phyloP scores from a whole-genome alignment of 2,113 vertebrate genomes.

The Xyliphius kryptos region DNA sequence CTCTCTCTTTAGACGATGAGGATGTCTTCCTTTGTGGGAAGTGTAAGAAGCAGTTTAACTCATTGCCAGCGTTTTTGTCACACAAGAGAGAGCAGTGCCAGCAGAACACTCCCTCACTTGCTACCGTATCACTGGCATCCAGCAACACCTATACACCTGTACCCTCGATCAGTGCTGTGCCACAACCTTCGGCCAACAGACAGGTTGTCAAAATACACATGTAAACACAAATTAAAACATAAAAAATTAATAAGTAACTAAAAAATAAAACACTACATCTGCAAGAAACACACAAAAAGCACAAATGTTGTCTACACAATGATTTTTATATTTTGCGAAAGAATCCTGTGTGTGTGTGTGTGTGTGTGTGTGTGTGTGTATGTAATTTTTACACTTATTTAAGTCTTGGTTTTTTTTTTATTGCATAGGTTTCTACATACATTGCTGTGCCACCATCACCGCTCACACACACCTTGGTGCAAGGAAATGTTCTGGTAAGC shows the following conservation, averaged over 20 bases:
- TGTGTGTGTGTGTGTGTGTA: no score
- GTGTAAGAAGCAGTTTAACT: constrained; percentile 98
- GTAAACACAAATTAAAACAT: no score
- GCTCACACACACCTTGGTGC: constrained; percentile 91
- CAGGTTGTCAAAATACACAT: no score
- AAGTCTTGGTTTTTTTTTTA: no score
- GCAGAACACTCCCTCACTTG: constrained; percentile 73
- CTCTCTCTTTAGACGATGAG: constrained; percentile 80
- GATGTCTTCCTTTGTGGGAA: constrained; percentile 96
- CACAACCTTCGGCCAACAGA: constrained; percentile 71
- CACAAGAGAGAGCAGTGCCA: constrained; percentile 97
- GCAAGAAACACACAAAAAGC: no score
- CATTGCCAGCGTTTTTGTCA: constrained; percentile 84
- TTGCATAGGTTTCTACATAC: constrained; percentile 86
- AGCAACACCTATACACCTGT: constrained; percentile 74
- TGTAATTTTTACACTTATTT: no score
- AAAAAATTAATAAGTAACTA: no score
- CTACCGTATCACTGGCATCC: constrained; percentile 84
- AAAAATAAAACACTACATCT: no score
- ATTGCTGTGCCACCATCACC: constrained; percentile 92
- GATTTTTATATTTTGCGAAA: no score
- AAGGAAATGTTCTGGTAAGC: constrained; percentile 92
- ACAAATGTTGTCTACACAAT: no score
- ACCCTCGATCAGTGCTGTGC: constrained; percentile 71
- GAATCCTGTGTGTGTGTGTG: no score